Conservation (phyloP, 1,140 invertebrate genomes). For the Pomphorhynchus laevis region DNA sequence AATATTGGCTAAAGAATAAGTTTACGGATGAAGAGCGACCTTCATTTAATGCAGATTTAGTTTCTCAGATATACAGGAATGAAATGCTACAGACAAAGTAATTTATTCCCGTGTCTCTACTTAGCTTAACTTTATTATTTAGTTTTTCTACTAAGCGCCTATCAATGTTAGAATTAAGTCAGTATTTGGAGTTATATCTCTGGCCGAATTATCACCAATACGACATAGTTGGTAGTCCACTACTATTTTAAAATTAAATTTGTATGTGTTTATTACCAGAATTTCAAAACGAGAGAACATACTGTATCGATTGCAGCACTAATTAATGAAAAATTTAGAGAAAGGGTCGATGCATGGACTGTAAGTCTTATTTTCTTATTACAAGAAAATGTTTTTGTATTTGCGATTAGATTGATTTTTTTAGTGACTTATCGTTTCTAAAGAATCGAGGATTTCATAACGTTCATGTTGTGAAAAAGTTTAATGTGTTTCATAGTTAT, state of each 20-base stretch:
- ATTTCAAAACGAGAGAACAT: no score
- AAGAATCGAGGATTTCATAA: no score
- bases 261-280: neutral
- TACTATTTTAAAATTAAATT: neutral
- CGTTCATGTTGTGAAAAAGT: no score
- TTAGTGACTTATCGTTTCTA: constrained; percentile 5
- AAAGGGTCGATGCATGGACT: constrained; percentile 74
- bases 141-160: constrained; percentile 47
- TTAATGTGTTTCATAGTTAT: no score
- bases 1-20: no score
- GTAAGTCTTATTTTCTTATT: constrained; percentile 18
- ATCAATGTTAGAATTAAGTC: constrained; percentile 70
- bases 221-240: constrained; percentile 11
- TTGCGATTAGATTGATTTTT: constrained; percentile 1
- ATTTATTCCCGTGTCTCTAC: constrained; percentile 10
- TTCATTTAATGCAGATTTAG: constrained; percentile 14
- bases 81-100: constrained; percentile 19
- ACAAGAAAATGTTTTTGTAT: constrained; percentile 6
- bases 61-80: constrained; percentile 20
- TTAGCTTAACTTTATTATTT: constrained; percentile 13
- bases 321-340: constrained; percentile 88
- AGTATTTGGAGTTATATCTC: constrained; percentile 73
- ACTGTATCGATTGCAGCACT: constrained; percentile 75
- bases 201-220: constrained; percentile 52
- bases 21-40: no score